Evolutionary conservation across 2,797 vertebrate species (phyloP).

Genomic region (Hephaestus fuliginosus): DNA sequence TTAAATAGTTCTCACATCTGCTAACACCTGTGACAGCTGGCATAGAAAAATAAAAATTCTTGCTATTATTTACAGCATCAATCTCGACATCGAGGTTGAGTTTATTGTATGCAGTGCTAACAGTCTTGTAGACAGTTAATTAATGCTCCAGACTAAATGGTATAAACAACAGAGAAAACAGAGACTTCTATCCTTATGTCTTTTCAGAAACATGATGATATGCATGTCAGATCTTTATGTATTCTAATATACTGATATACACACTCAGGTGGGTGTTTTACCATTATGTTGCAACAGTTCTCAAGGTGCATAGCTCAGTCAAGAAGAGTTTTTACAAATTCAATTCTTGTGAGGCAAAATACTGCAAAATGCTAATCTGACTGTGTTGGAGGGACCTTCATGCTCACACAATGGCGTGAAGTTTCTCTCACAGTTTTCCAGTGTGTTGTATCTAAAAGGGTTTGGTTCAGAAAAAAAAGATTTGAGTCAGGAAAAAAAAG

Average conservation of each 20-base stretch:
- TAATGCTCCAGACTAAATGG: not conserved
- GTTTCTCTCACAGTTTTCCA: not conserved
- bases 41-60: not conserved
- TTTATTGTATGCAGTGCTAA: not conserved
- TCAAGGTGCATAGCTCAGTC: not conserved
- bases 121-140: not conserved
- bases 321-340: not conserved
- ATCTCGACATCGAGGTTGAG: not conserved
- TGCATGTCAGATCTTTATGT: not conserved
- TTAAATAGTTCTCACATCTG: no score
- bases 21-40: not conserved
- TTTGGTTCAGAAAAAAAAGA: slow-evolving; percentile 16
- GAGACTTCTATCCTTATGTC: not conserved
- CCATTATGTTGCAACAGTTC: not conserved
- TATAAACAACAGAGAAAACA: not conserved
- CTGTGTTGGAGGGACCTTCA: no score
- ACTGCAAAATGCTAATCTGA: no score
- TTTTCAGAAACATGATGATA: not conserved
- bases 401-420: not conserved
- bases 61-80: not conserved
- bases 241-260: not conserved
- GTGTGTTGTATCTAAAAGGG: not conserved
- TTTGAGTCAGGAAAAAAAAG: slow-evolving; percentile 8
- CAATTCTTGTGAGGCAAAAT: not conserved
- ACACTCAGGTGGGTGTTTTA: not conserved